phyloP scores from a whole-genome alignment of 2,113 vertebrate species.

The Catagonus wagneri region DNA sequence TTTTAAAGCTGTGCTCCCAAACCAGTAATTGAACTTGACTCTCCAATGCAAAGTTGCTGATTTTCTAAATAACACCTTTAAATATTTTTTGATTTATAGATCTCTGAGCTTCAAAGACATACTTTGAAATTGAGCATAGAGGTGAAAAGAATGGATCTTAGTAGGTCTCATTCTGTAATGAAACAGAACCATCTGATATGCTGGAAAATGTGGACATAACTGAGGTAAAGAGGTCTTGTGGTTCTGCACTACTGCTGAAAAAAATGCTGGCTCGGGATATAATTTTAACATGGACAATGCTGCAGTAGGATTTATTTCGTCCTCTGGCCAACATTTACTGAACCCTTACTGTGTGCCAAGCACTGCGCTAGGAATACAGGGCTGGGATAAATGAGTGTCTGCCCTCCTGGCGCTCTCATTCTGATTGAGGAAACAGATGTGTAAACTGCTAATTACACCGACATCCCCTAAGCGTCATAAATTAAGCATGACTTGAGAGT shows the following conservation, averaged over 20 bases:
- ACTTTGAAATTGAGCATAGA: not conserved
- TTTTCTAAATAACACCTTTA: not conserved
- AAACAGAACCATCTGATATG: not conserved
- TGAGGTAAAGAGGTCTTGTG: not conserved
- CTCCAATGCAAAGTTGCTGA: not conserved
- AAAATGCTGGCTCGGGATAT: not conserved
- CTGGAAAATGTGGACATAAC: slow-evolving; percentile 5
- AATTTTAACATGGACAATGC: not conserved
- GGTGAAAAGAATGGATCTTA: not conserved
- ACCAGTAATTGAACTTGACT: not conserved
- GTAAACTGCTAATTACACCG: not conserved
- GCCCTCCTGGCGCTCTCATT: not conserved
- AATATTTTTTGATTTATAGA: not conserved
- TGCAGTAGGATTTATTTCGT: not conserved
- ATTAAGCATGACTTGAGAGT: slow-evolving; percentile 4
- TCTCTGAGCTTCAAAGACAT: not conserved
- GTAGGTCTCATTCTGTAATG: not conserved
- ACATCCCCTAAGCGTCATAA: slow-evolving; percentile 29
- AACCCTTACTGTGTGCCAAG: not conserved
- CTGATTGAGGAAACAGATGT: not conserved
- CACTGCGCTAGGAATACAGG: not conserved
- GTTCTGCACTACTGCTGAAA: not conserved
- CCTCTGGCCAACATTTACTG: not conserved
- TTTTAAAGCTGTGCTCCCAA: slow-evolving; percentile 28
- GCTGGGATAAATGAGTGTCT: not conserved